These are phyloP conservation scores for Centropyge bicolor DNA, from an alignment of 2,797 vertebrate genomes.

Conservation along the genomic window DNA sequence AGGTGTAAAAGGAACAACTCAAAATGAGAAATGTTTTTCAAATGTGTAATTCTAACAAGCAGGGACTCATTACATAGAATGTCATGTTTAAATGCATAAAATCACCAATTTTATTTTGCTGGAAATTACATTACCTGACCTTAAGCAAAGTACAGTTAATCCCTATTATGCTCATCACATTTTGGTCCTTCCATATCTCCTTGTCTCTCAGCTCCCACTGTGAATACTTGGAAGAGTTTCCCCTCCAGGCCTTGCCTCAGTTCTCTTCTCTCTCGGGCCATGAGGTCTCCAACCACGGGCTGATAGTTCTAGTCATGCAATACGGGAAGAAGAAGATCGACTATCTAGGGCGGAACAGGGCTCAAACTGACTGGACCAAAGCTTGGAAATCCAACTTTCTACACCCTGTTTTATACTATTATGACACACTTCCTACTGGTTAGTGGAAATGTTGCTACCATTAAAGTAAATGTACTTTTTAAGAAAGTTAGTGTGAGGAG, in stretches of 20 bases:
- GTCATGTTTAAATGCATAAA: not conserved
- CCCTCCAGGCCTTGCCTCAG: conserved; percentile 88
- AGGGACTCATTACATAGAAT: not conserved
- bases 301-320: conserved; percentile 93
- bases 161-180: not conserved
- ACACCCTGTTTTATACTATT: conserved; percentile 96
- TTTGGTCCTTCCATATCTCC: not conserved
- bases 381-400: conserved; percentile 97
- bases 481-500: not conserved
- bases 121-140: not conserved
- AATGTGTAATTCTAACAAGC: not conserved
- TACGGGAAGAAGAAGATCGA: conserved; percentile 96
- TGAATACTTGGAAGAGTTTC: conserved; percentile 95
- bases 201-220: conserved; percentile 80
- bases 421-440: conserved; percentile 92
- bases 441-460: conserved; percentile 42
- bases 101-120: not conserved
- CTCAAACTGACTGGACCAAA: conserved; percentile 91
- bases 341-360: conserved; percentile 90
- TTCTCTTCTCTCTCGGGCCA: conserved; percentile 86
- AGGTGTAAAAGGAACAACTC: not conserved
- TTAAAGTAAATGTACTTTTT: not conserved
- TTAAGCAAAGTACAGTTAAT: not conserved
- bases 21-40: not conserved
- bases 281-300: conserved; percentile 85